Conservation (phyloP, 2,797 vertebrate genomes). For the Sebastes dallii region DNA sequence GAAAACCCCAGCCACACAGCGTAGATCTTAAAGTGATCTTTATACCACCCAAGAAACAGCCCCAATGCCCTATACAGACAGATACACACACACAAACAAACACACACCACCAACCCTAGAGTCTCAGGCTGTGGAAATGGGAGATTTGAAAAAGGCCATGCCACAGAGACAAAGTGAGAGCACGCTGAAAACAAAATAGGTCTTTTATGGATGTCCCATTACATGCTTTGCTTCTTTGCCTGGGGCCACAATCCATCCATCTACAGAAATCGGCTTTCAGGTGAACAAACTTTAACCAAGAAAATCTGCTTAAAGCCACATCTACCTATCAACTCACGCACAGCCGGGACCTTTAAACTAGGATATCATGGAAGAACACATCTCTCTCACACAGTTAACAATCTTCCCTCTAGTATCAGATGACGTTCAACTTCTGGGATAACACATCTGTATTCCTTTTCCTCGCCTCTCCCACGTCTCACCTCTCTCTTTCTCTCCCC, state of each 20-base stretch:
- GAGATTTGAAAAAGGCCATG: constrained; percentile 30
- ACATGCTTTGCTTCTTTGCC: constrained; percentile 30
- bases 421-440: constrained; percentile 28
- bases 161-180: constrained; percentile 27
- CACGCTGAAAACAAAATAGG: constrained; percentile 19
- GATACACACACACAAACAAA: not conserved
- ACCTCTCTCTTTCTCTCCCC: constrained; percentile 37
- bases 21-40: constrained; percentile 26
- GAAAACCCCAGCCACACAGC: not conserved
- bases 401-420: constrained; percentile 39
- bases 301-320: not conserved
- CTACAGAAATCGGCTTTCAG: constrained; percentile 4
- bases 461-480: constrained; percentile 19
- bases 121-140: constrained; percentile 27
- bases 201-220: constrained; percentile 21
- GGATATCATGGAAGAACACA: constrained; percentile 7
- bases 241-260: constrained; percentile 6
- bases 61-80: not conserved
- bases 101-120: not conserved
- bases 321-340: not conserved
- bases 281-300: constrained; percentile 12
- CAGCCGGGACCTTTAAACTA: constrained; percentile 8
- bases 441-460: constrained; percentile 18
- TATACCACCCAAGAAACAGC: not conserved
- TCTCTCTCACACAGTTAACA: constrained; percentile 12